Percentiles rank a stretch among this genome's conserved stretches.
Conservation (phyloP, 53 echinoderm and acorn worm genomes). For the Paracentrotus lividus region DNA sequence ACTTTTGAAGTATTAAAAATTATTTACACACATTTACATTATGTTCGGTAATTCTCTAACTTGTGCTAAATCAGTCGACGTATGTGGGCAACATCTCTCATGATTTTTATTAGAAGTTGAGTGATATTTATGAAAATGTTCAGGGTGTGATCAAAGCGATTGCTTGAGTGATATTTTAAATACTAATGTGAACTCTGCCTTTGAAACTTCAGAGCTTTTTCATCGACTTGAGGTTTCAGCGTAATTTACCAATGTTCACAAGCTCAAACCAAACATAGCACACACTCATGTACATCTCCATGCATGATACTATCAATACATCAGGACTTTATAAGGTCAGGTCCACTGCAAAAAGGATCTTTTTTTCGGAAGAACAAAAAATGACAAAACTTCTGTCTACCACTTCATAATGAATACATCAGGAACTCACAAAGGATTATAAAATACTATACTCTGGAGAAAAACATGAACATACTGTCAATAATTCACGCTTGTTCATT, state of each 20-base stretch:
- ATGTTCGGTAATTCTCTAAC: not conserved
- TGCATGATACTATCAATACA: not conserved
- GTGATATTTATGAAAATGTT: not conserved
- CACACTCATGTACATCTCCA: not conserved
- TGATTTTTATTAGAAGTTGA: not conserved
- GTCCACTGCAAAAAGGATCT: conserved; percentile 2
- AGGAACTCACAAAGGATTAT: conserved; percentile 18
- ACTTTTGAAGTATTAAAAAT: conserved; percentile 49
- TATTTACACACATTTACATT: conserved; percentile 61
- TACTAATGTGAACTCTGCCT: not conserved
- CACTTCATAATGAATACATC: conserved; percentile 44
- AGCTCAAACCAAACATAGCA: not conserved
- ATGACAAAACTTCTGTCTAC: not conserved
- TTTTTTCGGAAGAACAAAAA: not conserved
- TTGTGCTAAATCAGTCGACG: not conserved
- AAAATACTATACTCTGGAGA: not conserved
- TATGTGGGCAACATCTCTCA: not conserved
- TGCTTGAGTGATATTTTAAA: not conserved
- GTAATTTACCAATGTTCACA: not conserved
- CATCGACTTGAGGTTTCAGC: too few species aligned
- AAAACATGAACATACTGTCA: not conserved
- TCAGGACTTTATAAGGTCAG: not conserved
- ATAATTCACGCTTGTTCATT: conserved; percentile 13
- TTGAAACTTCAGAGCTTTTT: too few species aligned
- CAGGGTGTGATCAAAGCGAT: not conserved